These are phyloP conservation scores for Microtus ochrogaster DNA, from an alignment of 2,113 vertebrate genomes.

Conservation along the genomic window DNA sequence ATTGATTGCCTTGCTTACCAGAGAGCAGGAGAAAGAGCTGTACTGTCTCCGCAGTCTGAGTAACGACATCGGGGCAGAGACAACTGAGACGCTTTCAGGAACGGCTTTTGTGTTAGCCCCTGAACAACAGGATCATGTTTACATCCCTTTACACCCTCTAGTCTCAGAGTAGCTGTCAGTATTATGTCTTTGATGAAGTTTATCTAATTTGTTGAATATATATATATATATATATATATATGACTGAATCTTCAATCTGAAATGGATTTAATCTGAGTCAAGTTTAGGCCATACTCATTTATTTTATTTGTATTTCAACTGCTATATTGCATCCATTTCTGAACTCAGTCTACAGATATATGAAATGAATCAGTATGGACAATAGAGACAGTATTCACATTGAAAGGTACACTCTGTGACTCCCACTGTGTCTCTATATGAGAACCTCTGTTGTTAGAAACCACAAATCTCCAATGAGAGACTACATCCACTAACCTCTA, in stretches of 20 bases:
- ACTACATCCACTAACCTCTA: not conserved
- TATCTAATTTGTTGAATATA: slow-evolving; percentile 45
- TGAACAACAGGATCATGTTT: not conserved
- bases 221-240: not conserved
- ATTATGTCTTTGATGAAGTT: slow-evolving; percentile 38
- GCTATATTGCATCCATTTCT: not conserved
- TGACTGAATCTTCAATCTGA: slow-evolving; percentile 20
- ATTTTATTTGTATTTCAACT: slow-evolving; percentile 43
- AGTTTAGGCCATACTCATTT: slow-evolving; percentile 46
- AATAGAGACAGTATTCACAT: not conserved
- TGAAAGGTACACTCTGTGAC: not conserved
- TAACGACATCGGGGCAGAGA: slow-evolving; percentile 10
- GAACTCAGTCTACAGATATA: not conserved
- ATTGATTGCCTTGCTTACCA: slow-evolving; percentile 70
- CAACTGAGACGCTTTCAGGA: slow-evolving; percentile 57
- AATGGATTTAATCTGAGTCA: slow-evolving; percentile 38
- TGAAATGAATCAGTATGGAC: not conserved
- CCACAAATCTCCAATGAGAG: not conserved
- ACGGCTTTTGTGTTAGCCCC: slow-evolving; percentile 12
- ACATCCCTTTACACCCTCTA: not conserved
- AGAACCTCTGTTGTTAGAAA: not conserved
- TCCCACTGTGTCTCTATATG: not conserved
- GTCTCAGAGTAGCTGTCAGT: slow-evolving; percentile 20
- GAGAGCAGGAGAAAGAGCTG: slow-evolving; percentile 45
- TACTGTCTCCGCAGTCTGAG: slow-evolving; percentile 30